Evolutionary conservation across 2,113 vertebrate genomes (phyloP).

Genomic region (Notothenia rossii): DNA sequence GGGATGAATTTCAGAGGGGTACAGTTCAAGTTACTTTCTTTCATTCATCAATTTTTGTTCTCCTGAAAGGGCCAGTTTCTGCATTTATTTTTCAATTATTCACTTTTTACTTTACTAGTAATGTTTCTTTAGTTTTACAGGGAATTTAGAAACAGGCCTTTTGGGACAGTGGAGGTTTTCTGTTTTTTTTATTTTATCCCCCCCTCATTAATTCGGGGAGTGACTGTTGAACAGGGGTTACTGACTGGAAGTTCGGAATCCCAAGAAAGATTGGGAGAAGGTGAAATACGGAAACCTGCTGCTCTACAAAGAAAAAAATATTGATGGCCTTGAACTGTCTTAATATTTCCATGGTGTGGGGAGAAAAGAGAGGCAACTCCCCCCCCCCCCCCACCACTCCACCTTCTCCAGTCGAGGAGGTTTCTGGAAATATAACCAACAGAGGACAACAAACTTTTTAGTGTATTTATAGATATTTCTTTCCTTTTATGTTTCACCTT

Average conservation of each 20-base stretch:
- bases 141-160: slow-evolving; percentile 63
- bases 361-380: slow-evolving; percentile 62
- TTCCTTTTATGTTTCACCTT: slow-evolving; percentile 79
- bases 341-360: slow-evolving; percentile 82
- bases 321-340: slow-evolving; percentile 89
- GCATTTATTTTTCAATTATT: slow-evolving; percentile 54
- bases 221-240: slow-evolving; percentile 80
- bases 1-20: slow-evolving; percentile 62
- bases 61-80: slow-evolving; percentile 79
- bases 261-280: slow-evolving; percentile 72
- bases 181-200: slow-evolving; percentile 59
- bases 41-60: slow-evolving; percentile 26
- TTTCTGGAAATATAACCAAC: slow-evolving; percentile 84
- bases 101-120: slow-evolving; percentile 48
- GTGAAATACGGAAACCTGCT: slow-evolving; percentile 87
- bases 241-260: slow-evolving; percentile 78
- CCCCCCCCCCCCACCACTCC: slow-evolving; percentile 45
- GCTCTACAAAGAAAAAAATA: slow-evolving; percentile 87
- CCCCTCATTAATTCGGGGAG: slow-evolving; percentile 68
- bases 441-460: slow-evolving; percentile 85
- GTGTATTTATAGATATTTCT: slow-evolving; percentile 86
- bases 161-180: slow-evolving; percentile 61
- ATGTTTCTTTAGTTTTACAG: slow-evolving; percentile 61
- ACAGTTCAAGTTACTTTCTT: slow-evolving; percentile 65
- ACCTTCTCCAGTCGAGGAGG: slow-evolving; percentile 79